A percentile compares a stretch with the other conserved stretches of the same genome.
phyloP scores from a whole-genome alignment of 2,113 vertebrate species.

The Serinus canaria region DNA sequence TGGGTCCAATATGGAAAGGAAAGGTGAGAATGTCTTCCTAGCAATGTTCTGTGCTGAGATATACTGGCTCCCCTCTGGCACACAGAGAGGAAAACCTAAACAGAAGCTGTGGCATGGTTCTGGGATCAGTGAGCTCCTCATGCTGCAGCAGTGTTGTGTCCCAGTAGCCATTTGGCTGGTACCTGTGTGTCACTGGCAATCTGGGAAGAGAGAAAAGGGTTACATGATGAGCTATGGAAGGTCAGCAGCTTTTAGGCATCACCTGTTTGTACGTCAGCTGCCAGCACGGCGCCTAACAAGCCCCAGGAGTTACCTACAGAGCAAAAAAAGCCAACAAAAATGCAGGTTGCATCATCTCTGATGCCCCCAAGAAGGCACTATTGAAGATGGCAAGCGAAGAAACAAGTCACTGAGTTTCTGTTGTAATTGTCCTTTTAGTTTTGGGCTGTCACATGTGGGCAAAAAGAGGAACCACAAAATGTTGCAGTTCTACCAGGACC shows the following conservation, averaged over 20 bases:
- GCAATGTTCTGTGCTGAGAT: neutral
- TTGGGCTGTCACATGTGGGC: neutral
- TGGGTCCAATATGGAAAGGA: neutral
- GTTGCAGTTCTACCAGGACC: neutral
- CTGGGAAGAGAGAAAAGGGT: neutral
- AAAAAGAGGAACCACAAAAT: neutral
- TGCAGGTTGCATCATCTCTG: neutral
- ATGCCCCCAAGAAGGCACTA: neutral
- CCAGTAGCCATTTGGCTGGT: neutral
- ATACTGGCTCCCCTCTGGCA: neutral
- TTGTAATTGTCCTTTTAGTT: neutral
- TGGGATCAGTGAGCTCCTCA: neutral
- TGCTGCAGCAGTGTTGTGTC: neutral
- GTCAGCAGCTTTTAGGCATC: neutral
- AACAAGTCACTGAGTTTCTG: neutral
- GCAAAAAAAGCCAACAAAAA: neutral
- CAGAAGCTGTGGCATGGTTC: neutral
- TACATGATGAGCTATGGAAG: neutral
- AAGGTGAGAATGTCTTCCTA: neutral
- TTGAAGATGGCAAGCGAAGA: neutral
- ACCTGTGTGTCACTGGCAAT: neutral
- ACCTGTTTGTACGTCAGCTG: neutral
- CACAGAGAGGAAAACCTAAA: neutral
- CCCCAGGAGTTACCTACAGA: neutral
- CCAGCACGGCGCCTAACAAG: fast-evolving